Conservation (phyloP, 1,140 invertebrate species). For the Homalodisca vitripennis region DNA sequence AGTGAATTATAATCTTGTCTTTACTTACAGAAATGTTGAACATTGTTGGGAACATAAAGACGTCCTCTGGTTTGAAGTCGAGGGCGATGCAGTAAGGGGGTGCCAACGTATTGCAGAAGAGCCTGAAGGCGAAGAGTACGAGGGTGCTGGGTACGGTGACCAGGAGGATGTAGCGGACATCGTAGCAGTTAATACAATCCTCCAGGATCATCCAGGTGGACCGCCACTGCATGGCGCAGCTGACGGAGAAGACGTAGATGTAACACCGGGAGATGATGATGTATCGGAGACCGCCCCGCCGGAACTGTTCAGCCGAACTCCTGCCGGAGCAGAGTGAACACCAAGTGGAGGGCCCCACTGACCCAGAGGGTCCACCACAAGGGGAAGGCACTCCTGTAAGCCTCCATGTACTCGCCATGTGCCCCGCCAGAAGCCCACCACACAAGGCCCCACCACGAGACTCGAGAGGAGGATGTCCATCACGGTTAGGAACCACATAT, state of each 20-base stretch:
- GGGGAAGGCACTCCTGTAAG: slow-evolving; percentile 56
- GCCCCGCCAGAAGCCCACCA: slow-evolving; percentile 82
- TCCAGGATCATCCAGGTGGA: slow-evolving; percentile 59
- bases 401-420: slow-evolving; percentile 76
- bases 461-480: slow-evolving; percentile 72
- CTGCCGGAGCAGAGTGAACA: slow-evolving; percentile 34
- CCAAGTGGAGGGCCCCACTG: slow-evolving; percentile 29
- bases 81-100: slow-evolving; percentile 57
- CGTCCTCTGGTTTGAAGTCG: slow-evolving; percentile 53
- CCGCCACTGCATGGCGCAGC: slow-evolving; percentile 61
- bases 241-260: slow-evolving; percentile 56
- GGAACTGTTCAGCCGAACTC: slow-evolving; percentile 25
- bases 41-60: slow-evolving; percentile 62
- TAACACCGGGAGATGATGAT: slow-evolving; percentile 46
- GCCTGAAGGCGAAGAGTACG: slow-evolving; percentile 48
- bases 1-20: too few species aligned
- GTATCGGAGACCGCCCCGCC: slow-evolving; percentile 26
- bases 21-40: slow-evolving; percentile 47
- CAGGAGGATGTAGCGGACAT: slow-evolving; percentile 41
- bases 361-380: slow-evolving; percentile 30
- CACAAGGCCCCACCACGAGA: slow-evolving; percentile 68
- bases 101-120: slow-evolving; percentile 58
- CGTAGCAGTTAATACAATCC: slow-evolving; percentile 41
- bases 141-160: slow-evolving; percentile 43
- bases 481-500: slow-evolving; percentile 45